Conservation (phyloP, 2,797 vertebrate species). For the Sebastes kiyomatsui region DNA sequence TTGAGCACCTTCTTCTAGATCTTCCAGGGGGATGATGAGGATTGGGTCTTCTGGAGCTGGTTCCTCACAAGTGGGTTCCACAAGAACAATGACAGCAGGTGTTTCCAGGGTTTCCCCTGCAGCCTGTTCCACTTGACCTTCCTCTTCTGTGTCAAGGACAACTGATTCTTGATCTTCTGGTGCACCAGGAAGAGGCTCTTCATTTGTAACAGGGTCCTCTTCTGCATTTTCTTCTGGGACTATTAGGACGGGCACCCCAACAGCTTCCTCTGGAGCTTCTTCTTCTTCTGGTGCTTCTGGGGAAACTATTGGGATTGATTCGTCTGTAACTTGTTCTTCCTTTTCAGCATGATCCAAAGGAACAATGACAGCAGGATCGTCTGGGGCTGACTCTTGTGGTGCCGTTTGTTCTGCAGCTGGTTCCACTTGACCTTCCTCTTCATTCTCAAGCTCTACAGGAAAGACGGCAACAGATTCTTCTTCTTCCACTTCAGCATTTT, state of each 20-base stretch:
- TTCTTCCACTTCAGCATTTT: neutral
- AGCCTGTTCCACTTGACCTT: neutral
- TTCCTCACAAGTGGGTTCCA: slow-evolving; percentile 4
- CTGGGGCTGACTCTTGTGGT: neutral
- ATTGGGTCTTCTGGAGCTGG: neutral
- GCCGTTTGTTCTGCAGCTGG: neutral
- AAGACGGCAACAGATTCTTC: neutral
- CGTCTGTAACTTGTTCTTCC: slow-evolving; percentile 1
- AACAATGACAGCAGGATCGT: neutral
- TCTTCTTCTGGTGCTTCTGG: neutral
- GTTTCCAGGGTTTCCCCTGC: neutral
- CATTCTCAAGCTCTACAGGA: neutral
- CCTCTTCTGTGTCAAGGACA: neutral
- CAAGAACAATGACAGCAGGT: neutral
- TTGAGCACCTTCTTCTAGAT: neutral
- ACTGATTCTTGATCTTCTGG: slow-evolving; percentile 14
- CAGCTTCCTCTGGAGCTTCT: neutral
- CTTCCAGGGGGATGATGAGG: neutral
- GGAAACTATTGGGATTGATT: neutral
- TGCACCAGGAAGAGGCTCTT: neutral
- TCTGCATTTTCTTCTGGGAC: neutral
- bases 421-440: neutral
- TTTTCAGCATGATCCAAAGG: neutral
- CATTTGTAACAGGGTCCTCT: neutral
- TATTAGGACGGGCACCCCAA: neutral